Evolutionary conservation across 2,113 vertebrate species (phyloP).

Genomic region (Hippolais icterina): DNA sequence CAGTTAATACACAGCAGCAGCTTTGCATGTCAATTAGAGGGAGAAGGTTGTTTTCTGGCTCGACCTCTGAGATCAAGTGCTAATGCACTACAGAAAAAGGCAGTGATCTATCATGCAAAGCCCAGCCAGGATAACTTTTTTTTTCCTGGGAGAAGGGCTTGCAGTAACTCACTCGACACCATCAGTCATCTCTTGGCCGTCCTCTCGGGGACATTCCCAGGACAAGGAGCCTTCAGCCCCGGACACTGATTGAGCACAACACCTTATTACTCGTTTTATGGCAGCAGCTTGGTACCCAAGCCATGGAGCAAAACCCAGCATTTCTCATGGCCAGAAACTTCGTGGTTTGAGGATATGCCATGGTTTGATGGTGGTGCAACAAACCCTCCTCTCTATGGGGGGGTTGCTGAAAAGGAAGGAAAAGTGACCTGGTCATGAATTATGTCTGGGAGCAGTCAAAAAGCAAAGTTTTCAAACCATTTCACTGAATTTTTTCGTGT

Average conservation of each 20-base stretch:
- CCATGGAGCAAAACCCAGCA: background rate
- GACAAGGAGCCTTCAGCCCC: background rate
- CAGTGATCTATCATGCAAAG: conserved; percentile 9
- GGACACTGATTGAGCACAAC: background rate
- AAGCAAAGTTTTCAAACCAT: background rate
- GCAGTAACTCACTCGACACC: background rate
- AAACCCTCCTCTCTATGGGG: accelerated
- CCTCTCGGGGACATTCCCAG: background rate
- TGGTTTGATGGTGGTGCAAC: background rate
- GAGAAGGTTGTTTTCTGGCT: conserved; percentile 15
- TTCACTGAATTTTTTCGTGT: background rate
- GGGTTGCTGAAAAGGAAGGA: background rate
- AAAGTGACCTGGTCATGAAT: background rate
- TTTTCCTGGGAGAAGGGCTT: background rate
- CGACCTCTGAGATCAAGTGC: conserved; percentile 31
- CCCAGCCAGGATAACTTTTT: background rate
- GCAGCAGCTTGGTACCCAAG: background rate
- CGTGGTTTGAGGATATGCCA: background rate
- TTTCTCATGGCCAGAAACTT: background rate
- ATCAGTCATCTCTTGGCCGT: background rate
- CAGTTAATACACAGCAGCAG: background rate
- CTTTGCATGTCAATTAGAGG: conserved; percentile 32
- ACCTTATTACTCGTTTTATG: background rate
- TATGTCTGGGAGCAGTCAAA: background rate
- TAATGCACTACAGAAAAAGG: conserved; percentile 23